These are phyloP conservation scores for Pachypeltis micranthus DNA, from an alignment of 1,140 invertebrate genomes.

Conservation along the genomic window DNA sequence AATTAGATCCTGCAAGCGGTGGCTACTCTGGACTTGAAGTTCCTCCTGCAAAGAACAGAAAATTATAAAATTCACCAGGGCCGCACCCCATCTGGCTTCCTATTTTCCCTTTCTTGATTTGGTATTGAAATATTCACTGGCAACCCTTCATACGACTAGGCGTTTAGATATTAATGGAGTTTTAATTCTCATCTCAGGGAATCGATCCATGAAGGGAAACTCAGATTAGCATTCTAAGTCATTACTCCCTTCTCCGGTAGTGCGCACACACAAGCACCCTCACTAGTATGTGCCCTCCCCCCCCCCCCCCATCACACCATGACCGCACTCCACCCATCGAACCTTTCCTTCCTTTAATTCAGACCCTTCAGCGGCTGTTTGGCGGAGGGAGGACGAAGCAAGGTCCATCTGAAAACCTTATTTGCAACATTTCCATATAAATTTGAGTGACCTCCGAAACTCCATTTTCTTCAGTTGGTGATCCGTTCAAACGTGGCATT, in stretches of 20 bases:
- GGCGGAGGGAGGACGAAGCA: too few relatives aligned
- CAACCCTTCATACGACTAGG: conserved; percentile 1
- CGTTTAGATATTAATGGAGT: conserved; percentile 14
- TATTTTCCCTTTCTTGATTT: background rate
- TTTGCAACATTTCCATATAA: conserved; percentile 13
- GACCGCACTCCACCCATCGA: too few relatives aligned
- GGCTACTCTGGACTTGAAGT: background rate
- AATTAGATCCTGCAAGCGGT: conserved; percentile 1
- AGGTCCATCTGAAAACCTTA: background rate
- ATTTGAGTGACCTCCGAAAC: background rate
- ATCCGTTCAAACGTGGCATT: too few relatives aligned
- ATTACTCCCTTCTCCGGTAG: conserved; percentile 10
- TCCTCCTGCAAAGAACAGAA: background rate
- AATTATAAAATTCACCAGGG: conserved; percentile 6
- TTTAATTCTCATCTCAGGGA: conserved; percentile 12
- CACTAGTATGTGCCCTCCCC: too few relatives aligned
- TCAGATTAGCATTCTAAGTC: conserved; percentile 13
- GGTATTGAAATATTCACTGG: conserved; percentile 10
- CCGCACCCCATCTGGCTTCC: background rate
- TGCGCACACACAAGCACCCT: conserved; percentile 1
- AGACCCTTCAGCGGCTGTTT: too few relatives aligned
- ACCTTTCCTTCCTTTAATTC: background rate
- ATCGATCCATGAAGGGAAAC: background rate
- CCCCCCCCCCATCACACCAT: too few relatives aligned
- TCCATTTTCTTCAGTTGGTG: too few relatives aligned